A percentile compares a stretch with the other conserved stretches of the same genome.
Conservation (phyloP, 1,140 invertebrate species). For the Drosophila ficusphila region DNA sequence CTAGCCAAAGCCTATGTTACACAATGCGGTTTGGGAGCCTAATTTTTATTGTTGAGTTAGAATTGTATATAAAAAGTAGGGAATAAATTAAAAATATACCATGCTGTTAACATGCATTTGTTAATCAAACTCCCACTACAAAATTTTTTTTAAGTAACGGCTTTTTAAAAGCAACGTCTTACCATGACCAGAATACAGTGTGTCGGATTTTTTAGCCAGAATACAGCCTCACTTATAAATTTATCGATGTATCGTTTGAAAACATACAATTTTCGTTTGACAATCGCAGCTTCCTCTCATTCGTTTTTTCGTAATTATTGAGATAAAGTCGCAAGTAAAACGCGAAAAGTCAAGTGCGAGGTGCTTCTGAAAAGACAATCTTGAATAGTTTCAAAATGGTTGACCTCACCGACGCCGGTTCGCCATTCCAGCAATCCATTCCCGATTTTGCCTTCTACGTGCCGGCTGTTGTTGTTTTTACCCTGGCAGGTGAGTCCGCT, state of each 20-base stretch:
- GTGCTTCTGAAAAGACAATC: slow-evolving; percentile 17
- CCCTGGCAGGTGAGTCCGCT: slow-evolving; percentile 88
- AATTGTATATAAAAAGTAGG: slow-evolving; percentile 12
- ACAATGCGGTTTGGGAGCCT: slow-evolving; percentile 69
- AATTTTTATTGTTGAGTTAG: neutral
- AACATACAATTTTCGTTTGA: slow-evolving; percentile 44
- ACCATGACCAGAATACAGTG: neutral
- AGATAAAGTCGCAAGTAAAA: slow-evolving; percentile 49
- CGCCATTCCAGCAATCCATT: slow-evolving; percentile 91
- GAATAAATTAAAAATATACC: neutral
- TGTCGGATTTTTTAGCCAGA: neutral
- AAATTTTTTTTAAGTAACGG: too few species aligned
- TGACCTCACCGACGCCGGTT: slow-evolving; percentile 84
- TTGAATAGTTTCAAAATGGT: slow-evolving; percentile 85
- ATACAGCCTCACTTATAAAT: neutral
- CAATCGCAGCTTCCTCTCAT: slow-evolving; percentile 14
- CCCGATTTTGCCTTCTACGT: slow-evolving; percentile 91
- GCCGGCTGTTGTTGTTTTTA: slow-evolving; percentile 89
- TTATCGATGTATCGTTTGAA: neutral
- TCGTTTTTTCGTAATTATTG: slow-evolving; percentile 42
- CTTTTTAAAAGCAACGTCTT: too few species aligned
- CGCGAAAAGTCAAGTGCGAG: slow-evolving; percentile 4
- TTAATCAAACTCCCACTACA: too few species aligned
- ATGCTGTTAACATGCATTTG: too few species aligned
- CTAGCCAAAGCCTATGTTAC: slow-evolving; percentile 75